A percentile compares a stretch with the other conserved stretches of the same genome.
These are phyloP conservation scores for Phaethornis superciliosus DNA, from an alignment of 2,113 vertebrate species.

Conservation along the genomic window DNA sequence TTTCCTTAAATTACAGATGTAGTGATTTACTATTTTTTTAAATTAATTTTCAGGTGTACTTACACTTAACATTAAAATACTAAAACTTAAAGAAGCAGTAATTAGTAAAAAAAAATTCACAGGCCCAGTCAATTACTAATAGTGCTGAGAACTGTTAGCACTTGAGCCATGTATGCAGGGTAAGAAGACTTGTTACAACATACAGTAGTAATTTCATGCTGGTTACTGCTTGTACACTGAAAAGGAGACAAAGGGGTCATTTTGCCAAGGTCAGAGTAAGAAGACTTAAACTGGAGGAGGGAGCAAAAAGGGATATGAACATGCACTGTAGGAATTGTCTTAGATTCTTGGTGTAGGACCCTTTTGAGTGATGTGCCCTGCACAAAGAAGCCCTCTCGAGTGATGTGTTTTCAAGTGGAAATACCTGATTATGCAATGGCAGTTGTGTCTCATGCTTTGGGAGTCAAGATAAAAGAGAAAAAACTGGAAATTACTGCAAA, in stretches of 20 bases:
- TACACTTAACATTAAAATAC: neutral
- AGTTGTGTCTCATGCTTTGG: neutral
- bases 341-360: neutral
- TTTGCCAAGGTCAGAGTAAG: neutral
- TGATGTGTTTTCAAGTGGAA: neutral
- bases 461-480: neutral
- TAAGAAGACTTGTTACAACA: neutral
- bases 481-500: neutral
- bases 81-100: neutral
- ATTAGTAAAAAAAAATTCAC: neutral
- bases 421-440: neutral
- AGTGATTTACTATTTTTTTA: neutral
- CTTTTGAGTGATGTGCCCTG: neutral
- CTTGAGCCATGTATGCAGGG: fast-evolving
- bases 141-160: neutral
- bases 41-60: neutral
- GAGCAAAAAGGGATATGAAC: neutral
- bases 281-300: neutral
- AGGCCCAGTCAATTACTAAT: neutral
- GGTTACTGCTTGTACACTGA: neutral
- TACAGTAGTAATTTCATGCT: neutral
- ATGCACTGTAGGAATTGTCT: neutral
- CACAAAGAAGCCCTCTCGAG: neutral
- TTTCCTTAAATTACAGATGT: neutral
- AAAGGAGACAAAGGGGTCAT: fast-evolving